Evolutionary conservation across 2,113 vertebrate species (phyloP), one percentile per base, ranked within the genome.

Genomic region (Excalfactoria chinensis): DNA sequence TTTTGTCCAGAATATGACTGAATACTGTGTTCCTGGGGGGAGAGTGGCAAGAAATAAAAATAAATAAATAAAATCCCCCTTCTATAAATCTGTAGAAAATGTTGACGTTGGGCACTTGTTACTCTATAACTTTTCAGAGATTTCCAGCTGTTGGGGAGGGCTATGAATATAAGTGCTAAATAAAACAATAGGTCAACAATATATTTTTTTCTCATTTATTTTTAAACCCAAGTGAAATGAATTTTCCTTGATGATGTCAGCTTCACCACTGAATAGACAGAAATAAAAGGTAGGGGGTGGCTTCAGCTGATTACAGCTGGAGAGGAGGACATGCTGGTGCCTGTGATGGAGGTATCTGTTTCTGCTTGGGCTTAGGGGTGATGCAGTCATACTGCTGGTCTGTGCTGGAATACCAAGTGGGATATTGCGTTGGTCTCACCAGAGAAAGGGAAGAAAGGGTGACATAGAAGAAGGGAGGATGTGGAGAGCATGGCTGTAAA

Each of bases 281-380:
- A 62, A 59, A 40, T 3, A 14, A 44, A 46, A 84, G 37, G 41
- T 41, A 44, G 53, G 32, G 46, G 30, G 8, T 9, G 17, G 13
- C 34, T 30, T 68, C 49, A 63, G 25, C 25, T 9, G 53, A 30
- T 25, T 7, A 26, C 25, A 71, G 56, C 3, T 56, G 48, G 28
- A 81, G 62, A 40, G 17, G 17, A 18, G 53, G 7, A 6, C 9
- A 7, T 7, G 5, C 3, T 4, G 4, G 18, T 28, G 37, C 1
- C 37, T 0, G 0, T 2, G 6, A 13, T 1, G 3, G 15, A 23
- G 32, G 13, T 14, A 18, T 8, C 21, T 26, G 26, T 23, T 40
- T 18, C 32, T 64, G 19, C 44, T 13, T 40, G 34, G n/a, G 15
- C 18, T 18, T 18, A 2, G 5, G 37, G 12, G 6, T 44, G 22